Base-by-base conservation (phyloP, 2,888 invertebrate species). In the Hyles lineata region DNA sequence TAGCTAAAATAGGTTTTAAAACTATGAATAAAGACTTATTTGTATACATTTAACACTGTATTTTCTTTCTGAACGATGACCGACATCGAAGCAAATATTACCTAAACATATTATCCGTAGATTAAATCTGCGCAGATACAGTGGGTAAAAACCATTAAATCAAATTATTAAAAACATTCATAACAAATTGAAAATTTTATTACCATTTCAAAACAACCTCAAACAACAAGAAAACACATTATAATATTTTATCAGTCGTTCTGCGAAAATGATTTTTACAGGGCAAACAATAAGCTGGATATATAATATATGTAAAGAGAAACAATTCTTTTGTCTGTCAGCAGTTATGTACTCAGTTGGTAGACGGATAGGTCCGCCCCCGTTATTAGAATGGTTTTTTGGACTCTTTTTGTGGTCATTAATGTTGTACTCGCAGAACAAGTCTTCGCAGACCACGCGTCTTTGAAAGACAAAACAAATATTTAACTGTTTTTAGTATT, bases 231-330 rank as follows among this genome's bases (percentile, higher is more conserved):
- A 52, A 69, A 72, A 70, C n/a, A 32, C 62, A 59, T 71, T 59
- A 73, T 73, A 67, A 73, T 71, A 73, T 71, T 71, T 71, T 29
- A 71, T 73, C 74, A 74, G 67, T 11, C 70, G 70, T 67, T 72
- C 71, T 71, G 72, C 50, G 55, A 35, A 59, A 43, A 43, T 58
- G 25, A 59, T 59, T 67, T 55, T 72, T 71, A 63, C 50, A 58
- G 72, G 59, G 59, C 58, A 32, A 72, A 63, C 55, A 23, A 55
- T 62, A 70, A 70, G 70, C 52, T 35, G 70, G 23, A 69, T 63
- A 62, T 75, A 63, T 73, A 71, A 73, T 62, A 70, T 63, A 63
- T 43, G 72, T 72, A 70, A 59, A 70, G 60, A 50, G n/a, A 70
- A 70, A 71, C 73, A 67, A 60, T 60, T 59, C 67, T 73, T 73